Evolutionary conservation across 2,797 vertebrate species (phyloP).

Genomic region (Acridotheres tristis): DNA sequence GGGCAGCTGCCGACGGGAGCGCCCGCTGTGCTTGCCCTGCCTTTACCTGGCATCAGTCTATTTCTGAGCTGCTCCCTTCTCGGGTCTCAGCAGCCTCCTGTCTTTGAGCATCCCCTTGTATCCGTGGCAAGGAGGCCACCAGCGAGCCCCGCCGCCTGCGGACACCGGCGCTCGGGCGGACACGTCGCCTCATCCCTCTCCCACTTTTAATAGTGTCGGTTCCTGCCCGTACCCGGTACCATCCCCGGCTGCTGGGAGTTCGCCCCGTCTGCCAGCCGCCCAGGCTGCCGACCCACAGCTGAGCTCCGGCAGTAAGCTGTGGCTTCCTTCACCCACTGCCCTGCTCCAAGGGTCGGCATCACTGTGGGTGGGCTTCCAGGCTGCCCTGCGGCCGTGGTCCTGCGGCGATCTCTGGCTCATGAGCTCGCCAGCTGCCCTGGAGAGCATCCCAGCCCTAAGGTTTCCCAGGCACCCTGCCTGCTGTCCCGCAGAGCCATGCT

Average conservation of each 20-base stretch:
- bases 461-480: neutral
- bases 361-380: neutral
- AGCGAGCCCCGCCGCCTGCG: too few species aligned
- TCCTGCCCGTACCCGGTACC: neutral
- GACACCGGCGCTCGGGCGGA: neutral
- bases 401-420: neutral
- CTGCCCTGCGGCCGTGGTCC: neutral
- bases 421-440: neutral
- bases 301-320: neutral
- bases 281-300: neutral
- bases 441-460: neutral
- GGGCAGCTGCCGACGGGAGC: neutral
- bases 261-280: neutral
- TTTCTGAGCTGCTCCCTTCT: neutral
- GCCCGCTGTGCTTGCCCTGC: neutral
- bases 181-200: neutral
- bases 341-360: neutral
- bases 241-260: neutral
- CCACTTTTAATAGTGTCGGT: neutral
- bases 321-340: neutral
- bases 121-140: neutral
- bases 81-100: neutral
- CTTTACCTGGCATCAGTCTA: neutral
- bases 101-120: neutral
- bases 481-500: fast-evolving